Conservation (phyloP, 2,888 invertebrate genomes). For the Polydrusus pterygomalis region DNA sequence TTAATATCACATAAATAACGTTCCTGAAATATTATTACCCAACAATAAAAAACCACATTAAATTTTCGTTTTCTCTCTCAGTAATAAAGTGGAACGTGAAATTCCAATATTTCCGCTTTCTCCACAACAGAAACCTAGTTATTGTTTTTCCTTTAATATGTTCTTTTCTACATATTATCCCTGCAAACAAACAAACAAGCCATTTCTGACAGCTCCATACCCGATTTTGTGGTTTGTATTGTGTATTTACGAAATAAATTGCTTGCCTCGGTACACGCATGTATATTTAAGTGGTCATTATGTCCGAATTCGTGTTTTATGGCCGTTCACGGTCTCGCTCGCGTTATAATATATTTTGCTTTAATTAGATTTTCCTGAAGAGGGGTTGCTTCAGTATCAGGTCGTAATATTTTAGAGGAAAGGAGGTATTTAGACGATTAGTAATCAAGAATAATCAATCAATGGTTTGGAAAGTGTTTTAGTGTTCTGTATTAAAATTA, state of each 20-base stretch:
- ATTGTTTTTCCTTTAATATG: slow-evolving; percentile 36
- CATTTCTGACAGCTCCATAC: slow-evolving; percentile 56
- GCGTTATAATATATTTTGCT: slow-evolving; percentile 59
- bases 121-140: slow-evolving; percentile 21
- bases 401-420: not conserved
- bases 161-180: slow-evolving; percentile 44
- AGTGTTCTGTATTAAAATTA: no score
- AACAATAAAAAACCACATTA: not conserved
- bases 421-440: not conserved
- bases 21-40: no score
- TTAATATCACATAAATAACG: no score
- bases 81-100: not conserved
- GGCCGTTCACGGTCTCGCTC: slow-evolving; percentile 54
- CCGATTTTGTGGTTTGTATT: slow-evolving; percentile 66
- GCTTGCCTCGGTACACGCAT: slow-evolving; percentile 63
- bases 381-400: slow-evolving; percentile 36
- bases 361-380: slow-evolving; percentile 60
- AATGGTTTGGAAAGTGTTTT: no score
- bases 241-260: slow-evolving; percentile 66
- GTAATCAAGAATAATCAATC: no score
- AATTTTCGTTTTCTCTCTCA: not conserved
- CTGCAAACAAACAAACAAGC: slow-evolving; percentile 43
- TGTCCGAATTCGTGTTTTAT: slow-evolving; percentile 61
- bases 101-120: slow-evolving; percentile 5
- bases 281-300: slow-evolving; percentile 67